Evolutionary conservation across 2,797 vertebrate genomes (phyloP).

Genomic region (Eutrigla gurnardus): DNA sequence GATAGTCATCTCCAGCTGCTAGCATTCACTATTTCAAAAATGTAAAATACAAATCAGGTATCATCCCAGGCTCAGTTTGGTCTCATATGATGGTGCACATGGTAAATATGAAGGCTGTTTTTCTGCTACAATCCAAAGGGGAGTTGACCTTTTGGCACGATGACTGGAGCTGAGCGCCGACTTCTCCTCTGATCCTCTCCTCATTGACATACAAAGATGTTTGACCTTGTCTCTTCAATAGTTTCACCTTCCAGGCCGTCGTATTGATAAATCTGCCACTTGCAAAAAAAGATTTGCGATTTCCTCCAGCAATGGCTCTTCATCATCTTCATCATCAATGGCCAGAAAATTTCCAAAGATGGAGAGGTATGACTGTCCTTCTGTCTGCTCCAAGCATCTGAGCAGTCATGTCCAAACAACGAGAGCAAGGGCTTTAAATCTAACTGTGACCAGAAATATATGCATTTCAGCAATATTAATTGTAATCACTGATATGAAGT

Average conservation of each 20-base stretch:
- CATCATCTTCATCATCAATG: background rate
- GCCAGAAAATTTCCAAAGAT: background rate
- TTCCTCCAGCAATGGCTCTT: conserved; percentile 12
- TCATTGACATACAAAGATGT: conserved; percentile 18
- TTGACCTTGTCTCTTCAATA: conserved; percentile 29
- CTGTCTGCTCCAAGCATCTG: background rate
- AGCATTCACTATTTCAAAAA: background rate
- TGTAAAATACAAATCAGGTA: too few species aligned
- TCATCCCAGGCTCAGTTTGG: background rate
- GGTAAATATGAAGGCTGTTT: conserved; percentile 3
- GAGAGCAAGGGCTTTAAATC: background rate
- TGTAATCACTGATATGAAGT: background rate
- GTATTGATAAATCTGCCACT: conserved; percentile 32
- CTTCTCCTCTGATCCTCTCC: background rate
- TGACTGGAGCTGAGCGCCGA: background rate
- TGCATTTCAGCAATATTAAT: background rate
- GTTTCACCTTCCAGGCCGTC: background rate
- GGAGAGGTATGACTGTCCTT: background rate
- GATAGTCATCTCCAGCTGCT: background rate
- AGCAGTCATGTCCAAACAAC: background rate
- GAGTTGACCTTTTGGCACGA: conserved; percentile 16
- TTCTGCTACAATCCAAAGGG: conserved; percentile 7
- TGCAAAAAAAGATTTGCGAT: conserved; percentile 6
- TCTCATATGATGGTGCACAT: background rate
- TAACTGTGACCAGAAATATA: background rate